Conservation (phyloP, 2,113 vertebrate species). For the Falco punctatus region DNA sequence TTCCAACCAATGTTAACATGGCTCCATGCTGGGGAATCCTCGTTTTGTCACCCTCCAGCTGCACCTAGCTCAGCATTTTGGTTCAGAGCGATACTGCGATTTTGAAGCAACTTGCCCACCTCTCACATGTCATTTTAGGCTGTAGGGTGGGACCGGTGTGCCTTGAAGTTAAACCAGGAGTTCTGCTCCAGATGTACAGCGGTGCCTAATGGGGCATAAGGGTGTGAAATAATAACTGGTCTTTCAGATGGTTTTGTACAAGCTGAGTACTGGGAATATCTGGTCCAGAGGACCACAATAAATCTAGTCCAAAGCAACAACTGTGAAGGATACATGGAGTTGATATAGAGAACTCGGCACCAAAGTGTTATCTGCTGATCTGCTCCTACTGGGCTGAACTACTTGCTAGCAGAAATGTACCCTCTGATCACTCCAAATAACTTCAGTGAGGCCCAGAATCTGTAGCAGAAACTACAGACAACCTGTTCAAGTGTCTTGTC, state of each 20-base stretch:
- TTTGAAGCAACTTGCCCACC: background rate
- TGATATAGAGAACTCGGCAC: rapidly evolving
- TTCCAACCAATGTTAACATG: too few relatives aligned
- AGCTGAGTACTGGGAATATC: background rate
- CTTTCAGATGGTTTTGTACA: background rate
- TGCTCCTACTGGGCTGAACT: background rate
- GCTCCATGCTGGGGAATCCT: background rate
- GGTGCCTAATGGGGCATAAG: background rate
- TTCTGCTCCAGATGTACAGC: background rate
- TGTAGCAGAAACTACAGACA: background rate
- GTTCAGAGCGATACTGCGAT: background rate
- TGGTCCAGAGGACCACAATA: background rate
- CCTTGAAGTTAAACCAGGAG: background rate
- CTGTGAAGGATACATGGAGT: background rate
- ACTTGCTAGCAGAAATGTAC: background rate
- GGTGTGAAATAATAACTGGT: background rate
- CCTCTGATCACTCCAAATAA: background rate
- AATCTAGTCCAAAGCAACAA: background rate
- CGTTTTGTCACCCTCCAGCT: background rate
- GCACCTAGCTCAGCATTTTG: background rate
- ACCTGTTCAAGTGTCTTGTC: background rate
- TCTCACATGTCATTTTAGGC: background rate
- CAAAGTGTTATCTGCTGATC: background rate
- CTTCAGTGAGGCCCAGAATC: background rate
- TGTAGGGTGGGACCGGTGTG: background rate